Conservation (phyloP, 2,113 vertebrate species). For the Notarius lentiginosus region DNA sequence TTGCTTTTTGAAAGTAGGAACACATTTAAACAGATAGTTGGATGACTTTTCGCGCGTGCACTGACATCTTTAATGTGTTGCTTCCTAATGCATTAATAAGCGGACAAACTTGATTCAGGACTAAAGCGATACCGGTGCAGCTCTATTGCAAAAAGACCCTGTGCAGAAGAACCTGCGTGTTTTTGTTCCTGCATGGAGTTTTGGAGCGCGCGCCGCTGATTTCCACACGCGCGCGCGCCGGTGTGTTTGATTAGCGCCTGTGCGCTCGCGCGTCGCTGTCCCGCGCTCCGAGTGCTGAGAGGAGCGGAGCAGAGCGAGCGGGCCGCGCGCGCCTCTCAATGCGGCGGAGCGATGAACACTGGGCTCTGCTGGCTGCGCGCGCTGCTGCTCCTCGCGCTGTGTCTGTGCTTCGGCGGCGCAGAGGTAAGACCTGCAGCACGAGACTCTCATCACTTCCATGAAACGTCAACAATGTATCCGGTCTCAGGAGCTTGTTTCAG, state of each 20-base stretch:
- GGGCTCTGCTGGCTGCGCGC: slow-evolving; percentile 70
- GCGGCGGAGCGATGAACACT: slow-evolving; percentile 77
- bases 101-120: slow-evolving; percentile 18
- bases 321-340: slow-evolving; percentile 70
- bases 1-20: neutral
- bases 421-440: slow-evolving; percentile 65
- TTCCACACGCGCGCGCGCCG: neutral
- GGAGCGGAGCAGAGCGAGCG: slow-evolving; percentile 47
- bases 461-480: neutral
- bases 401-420: slow-evolving; percentile 63
- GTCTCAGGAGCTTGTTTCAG: neutral
- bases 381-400: slow-evolving; percentile 69
- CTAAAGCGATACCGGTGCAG: slow-evolving; percentile 33
- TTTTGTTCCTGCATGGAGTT: slow-evolving; percentile 21
- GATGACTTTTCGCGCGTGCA: neutral
- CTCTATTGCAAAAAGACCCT: slow-evolving; percentile 5
- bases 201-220: slow-evolving; percentile 37
- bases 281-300: slow-evolving; percentile 64
- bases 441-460: neutral
- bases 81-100: slow-evolving; percentile 15
- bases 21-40: neutral
- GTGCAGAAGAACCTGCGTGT: slow-evolving; percentile 38
- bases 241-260: slow-evolving; percentile 37
- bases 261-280: slow-evolving; percentile 48
- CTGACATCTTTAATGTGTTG: neutral